Evolutionary conservation across 2,888 invertebrate genomes (phyloP).

Genomic region (Metallyticus violacea): DNA sequence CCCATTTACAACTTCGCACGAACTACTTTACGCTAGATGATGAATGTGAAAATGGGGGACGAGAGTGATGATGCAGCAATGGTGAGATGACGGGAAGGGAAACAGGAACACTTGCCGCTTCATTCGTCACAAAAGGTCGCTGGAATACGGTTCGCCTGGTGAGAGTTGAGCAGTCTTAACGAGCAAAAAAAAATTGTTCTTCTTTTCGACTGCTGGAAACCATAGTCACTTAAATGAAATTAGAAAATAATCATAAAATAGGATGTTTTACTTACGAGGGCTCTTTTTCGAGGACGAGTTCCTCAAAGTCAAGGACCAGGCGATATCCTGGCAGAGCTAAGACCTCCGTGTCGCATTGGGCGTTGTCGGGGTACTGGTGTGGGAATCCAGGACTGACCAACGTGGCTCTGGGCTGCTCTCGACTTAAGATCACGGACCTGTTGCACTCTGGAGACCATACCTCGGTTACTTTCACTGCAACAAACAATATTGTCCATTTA

Average conservation of each 20-base stretch:
- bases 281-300: slow-evolving; percentile 72
- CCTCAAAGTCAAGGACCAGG: slow-evolving; percentile 71
- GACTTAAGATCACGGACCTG: slow-evolving; percentile 62
- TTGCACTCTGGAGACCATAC: slow-evolving; percentile 60
- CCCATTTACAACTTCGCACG: too few species aligned
- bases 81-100: too few species aligned
- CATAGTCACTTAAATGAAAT: too few species aligned
- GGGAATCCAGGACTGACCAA: slow-evolving; percentile 83
- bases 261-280: slow-evolving; percentile 63
- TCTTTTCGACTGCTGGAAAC: too few species aligned
- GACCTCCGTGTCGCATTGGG: slow-evolving; percentile 70
- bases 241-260: neutral
- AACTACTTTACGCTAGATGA: too few species aligned
- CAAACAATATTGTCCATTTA: neutral
- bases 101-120: too few species aligned
- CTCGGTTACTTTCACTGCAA: slow-evolving; percentile 48
- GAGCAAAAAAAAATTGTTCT: neutral
- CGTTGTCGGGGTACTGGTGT: slow-evolving; percentile 70
- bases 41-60: too few species aligned
- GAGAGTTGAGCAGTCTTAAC: too few species aligned
- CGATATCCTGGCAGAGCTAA: slow-evolving; percentile 65
- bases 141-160: too few species aligned
- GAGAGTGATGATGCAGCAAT: too few species aligned
- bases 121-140: too few species aligned
- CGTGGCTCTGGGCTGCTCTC: slow-evolving; percentile 62